Conservation (phyloP, 1,140 invertebrate genomes). For the Brachionus manjavacas region DNA sequence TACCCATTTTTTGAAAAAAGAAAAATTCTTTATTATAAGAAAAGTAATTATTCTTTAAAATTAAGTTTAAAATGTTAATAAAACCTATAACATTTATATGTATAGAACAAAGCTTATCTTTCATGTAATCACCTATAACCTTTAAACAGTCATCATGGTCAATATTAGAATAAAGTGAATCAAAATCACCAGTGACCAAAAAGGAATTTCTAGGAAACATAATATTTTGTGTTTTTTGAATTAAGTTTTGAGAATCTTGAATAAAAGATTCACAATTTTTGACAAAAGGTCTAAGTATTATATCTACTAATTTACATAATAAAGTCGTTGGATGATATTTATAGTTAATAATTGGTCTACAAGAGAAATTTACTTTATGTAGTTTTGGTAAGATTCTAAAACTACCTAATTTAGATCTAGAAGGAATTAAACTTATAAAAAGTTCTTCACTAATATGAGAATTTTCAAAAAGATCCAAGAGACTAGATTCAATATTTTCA, state of each 20-base stretch:
- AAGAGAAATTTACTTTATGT: neutral
- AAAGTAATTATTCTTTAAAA: neutral
- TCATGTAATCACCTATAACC: neutral
- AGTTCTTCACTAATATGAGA: neutral
- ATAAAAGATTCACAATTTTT: neutral
- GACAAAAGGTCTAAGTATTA: neutral
- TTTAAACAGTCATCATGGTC: neutral
- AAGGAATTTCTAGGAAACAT: neutral
- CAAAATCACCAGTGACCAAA: neutral
- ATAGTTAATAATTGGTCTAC: conserved; percentile 5
- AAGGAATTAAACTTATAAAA: neutral
- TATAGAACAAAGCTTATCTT: neutral
- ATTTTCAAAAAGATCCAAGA: neutral
- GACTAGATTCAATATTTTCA: neutral
- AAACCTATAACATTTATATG: neutral
- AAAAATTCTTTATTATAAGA: neutral
- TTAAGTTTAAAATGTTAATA: neutral
- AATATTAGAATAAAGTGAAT: neutral
- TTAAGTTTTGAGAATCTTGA: conserved; percentile 4
- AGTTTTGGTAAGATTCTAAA: conserved; percentile 23
- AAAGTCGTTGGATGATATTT: neutral
- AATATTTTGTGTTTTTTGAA: neutral
- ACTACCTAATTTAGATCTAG: neutral
- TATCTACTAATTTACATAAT: neutral
- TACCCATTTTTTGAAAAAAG: neutral